Evolutionary conservation across 2,888 invertebrate species (phyloP), one percentile per base, ranked within the genome.

Genomic region (Spisula solida): DNA sequence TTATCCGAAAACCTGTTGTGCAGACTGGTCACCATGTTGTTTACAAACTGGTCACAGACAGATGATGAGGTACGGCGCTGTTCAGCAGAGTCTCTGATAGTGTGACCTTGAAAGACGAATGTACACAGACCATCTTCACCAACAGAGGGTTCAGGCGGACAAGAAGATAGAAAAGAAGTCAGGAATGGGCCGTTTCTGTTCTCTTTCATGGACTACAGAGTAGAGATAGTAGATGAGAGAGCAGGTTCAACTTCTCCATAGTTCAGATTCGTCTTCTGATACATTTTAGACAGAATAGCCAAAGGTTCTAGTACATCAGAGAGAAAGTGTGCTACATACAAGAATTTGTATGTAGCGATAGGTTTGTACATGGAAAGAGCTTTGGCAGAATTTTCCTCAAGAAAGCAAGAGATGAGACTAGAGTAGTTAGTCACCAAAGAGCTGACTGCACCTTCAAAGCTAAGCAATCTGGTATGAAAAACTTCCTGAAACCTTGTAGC

Each of bases 211-310:
- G 78, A 25, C 75, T 51, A 55, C 18, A 84, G 31, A 34, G 60
- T 80, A 25, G 82, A 80, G 60, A 88, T 85, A 34, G 88, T 88
- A 56, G 90, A 88, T n/a, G 48, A 18, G 12, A 88, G 83, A 14
- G 89, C 56, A 12, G 88, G 90, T n/a, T 82, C 75, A 25, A 91
- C 86, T 81, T 90, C 90, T 8, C 79, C 51, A 75, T 84, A 88
- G 75, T 87, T 79, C 16, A 87, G 51, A 51, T 85, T 31, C 20
- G 2, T 51, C 78, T 84, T 84, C 55, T 84, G 55, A 51, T 84
- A 84, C 75, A 70, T 84, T 29, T 84, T 75, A 18, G 83, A 84
- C 0, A 84, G 75, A 34, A 84, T 75, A 18, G 20, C 48, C 12
- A 84, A 70, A 25, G 83, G 83, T 70, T 75, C 31, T 1, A 84